A percentile compares a stretch with the other conserved stretches of the same genome.
Conservation (phyloP, 1,140 invertebrate genomes). For the Lordiphosa stackelbergi region DNA sequence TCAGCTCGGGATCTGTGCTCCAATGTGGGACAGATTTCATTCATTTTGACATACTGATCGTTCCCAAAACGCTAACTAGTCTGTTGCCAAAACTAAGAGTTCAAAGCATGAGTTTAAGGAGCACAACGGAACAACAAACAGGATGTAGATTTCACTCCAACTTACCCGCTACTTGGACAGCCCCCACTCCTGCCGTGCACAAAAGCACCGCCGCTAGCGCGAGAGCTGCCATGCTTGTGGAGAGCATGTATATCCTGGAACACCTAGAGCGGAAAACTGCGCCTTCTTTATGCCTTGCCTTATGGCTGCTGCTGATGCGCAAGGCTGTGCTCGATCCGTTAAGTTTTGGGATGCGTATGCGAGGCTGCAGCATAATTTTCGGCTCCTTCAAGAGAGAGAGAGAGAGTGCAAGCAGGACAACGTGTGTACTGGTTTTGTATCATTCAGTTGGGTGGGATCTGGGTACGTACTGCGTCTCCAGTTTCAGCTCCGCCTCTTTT, state of each 20-base stretch:
- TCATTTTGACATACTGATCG: no score
- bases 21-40: no score
- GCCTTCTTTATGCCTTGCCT: no score
- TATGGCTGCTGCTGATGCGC: not conserved
- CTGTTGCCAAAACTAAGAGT: not conserved
- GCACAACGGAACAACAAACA: not conserved
- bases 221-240: not conserved
- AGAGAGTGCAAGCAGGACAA: no score
- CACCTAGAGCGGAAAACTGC: no score
- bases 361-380: slow-evolving; percentile 4
- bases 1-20: no score
- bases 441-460: not conserved
- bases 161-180: slow-evolving; percentile 19
- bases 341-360: not conserved
- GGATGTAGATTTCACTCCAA: not conserved
- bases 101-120: not conserved
- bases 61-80: not conserved
- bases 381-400: not conserved
- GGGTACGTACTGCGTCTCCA: slow-evolving; percentile 1
- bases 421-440: no score
- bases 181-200: not conserved
- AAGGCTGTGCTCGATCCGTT: not conserved
- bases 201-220: slow-evolving; percentile 12
- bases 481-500: not conserved
- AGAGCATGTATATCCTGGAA: no score